Evolutionary conservation across 2,113 vertebrate genomes (phyloP).

Genomic region (Chlorocebus sabaeus): DNA sequence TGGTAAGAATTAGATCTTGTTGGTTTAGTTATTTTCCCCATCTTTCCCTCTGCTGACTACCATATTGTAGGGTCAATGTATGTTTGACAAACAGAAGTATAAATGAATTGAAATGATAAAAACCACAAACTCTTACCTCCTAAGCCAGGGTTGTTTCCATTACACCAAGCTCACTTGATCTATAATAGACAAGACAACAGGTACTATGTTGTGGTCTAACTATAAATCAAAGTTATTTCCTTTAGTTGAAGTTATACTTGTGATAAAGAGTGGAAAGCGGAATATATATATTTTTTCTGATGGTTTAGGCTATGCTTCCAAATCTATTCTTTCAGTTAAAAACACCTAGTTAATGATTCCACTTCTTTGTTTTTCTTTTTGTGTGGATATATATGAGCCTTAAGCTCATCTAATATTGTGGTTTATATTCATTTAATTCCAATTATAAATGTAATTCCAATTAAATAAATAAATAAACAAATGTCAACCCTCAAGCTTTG

Average conservation of each 20-base stretch:
- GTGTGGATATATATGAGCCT: not conserved
- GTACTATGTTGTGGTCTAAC: not conserved
- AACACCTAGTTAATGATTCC: not conserved
- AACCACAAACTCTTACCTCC: not conserved
- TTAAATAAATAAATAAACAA: not conserved
- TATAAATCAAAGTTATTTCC: not conserved
- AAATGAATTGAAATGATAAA: not conserved
- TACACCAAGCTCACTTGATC: not conserved
- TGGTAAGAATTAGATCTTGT: not conserved
- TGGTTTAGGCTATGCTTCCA: not conserved
- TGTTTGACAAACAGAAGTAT: not conserved
- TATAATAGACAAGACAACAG: not conserved
- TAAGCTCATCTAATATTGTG: not conserved
- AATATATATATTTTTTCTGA: not conserved
- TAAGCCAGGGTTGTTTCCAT: not conserved
- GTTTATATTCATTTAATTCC: not conserved
- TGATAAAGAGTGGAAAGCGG: not conserved
- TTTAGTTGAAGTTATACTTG: not conserved
- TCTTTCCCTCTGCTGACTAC: not conserved
- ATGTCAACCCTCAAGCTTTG: not conserved
- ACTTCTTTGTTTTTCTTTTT: not conserved
- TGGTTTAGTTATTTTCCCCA: not conserved
- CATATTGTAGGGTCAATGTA: fast-evolving
- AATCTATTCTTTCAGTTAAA: not conserved
- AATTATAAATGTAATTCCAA: not conserved